Conservation (phyloP, 2,888 invertebrate genomes). For the Rhogogaster chlorosoma region DNA sequence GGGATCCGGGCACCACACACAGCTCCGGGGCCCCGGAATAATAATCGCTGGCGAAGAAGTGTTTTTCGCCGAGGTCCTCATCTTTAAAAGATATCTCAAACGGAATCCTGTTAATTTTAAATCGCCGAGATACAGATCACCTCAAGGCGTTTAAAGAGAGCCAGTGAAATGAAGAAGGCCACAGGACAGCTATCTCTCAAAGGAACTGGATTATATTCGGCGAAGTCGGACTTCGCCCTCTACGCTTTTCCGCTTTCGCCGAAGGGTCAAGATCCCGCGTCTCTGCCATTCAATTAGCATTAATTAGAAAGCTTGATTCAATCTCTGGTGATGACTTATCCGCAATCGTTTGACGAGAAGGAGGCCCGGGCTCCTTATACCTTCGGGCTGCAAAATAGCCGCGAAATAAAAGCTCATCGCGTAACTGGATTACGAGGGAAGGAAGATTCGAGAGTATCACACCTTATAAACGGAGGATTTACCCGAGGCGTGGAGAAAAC, state of each 20-base stretch:
- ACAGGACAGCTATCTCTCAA: not conserved
- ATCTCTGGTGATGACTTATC: not conserved
- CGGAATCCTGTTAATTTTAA: slow-evolving; percentile 73
- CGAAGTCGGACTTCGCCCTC: not conserved
- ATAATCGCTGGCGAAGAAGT: not conserved
- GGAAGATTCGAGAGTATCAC: not conserved
- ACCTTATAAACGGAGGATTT: not conserved
- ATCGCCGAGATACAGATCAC: slow-evolving; percentile 69
- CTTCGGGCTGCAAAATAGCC: not conserved
- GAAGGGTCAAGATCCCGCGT: not conserved
- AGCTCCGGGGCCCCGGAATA: not conserved
- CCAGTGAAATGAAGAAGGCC: not conserved
- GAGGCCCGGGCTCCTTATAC: not conserved
- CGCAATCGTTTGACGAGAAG: not conserved
- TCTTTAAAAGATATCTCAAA: slow-evolving; percentile 67
- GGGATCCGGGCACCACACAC: not conserved
- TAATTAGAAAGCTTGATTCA: slow-evolving; percentile 7
- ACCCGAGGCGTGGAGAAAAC: not conserved
- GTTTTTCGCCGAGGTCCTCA: slow-evolving; percentile 19
- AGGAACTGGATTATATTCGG: not conserved
- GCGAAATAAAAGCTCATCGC: not conserved
- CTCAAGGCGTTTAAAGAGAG: slow-evolving; percentile 65
- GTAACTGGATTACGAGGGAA: not conserved
- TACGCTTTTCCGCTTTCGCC: not conserved
- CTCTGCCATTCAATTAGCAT: slow-evolving; percentile 25